A percentile compares a stretch with the other conserved stretches of the same genome.
Evolutionary conservation across 2,797 vertebrate species (phyloP).

Genomic region (Lemur catta): DNA sequence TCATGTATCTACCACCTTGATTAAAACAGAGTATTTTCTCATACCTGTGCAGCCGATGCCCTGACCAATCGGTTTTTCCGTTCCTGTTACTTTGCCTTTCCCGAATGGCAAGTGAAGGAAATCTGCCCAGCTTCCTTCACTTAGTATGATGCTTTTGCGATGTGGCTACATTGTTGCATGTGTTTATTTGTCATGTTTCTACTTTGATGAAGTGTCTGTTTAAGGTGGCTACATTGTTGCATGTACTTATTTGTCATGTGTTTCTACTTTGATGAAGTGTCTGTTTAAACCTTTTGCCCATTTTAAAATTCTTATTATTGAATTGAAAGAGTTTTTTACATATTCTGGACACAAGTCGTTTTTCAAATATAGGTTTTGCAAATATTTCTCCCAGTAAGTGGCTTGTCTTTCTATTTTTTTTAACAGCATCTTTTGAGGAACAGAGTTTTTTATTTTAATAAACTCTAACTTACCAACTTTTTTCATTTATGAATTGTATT

Average conservation of each 20-base stretch:
- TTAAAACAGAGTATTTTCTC: not conserved
- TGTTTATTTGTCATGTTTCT: too few species aligned
- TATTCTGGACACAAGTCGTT: not conserved
- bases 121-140: not conserved
- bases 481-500: not conserved
- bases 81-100: not conserved
- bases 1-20: not conserved
- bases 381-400: not conserved
- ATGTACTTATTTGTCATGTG: not conserved
- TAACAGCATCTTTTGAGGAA: not conserved
- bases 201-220: too few species aligned
- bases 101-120: not conserved
- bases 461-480: not conserved
- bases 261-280: not conserved
- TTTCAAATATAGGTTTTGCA: not conserved
- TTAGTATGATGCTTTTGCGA: not conserved
- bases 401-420: not conserved
- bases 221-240: not conserved
- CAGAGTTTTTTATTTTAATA: not conserved
- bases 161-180: not conserved
- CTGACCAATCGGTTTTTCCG: not conserved
- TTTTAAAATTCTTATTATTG: not conserved
- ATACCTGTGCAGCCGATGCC: too few species aligned
- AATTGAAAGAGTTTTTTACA: not conserved
- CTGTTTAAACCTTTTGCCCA: not conserved